Conservation (phyloP, 2,888 invertebrate genomes). For the Tineola bisselliella region DNA sequence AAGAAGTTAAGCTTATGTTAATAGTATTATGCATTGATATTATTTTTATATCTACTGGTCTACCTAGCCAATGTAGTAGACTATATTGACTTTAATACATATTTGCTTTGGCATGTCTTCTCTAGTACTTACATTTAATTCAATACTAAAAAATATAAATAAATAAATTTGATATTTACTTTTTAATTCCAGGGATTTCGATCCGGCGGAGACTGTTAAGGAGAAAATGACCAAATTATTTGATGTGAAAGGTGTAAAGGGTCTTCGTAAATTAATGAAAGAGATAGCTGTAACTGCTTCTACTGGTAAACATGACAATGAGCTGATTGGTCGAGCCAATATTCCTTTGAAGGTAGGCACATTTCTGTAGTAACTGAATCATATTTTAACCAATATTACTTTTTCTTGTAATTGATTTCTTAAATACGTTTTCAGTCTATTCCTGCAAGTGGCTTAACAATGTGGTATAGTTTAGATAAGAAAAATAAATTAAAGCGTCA, state of each 20-base stretch:
- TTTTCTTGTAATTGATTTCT: too few species aligned
- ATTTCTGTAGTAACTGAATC: neutral
- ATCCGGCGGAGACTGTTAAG: conserved; percentile 87
- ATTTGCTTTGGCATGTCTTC: too few species aligned
- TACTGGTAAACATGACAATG: conserved; percentile 93
- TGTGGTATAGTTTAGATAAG: conserved; percentile 92
- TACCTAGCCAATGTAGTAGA: too few species aligned
- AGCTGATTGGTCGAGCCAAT: conserved; percentile 90
- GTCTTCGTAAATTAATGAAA: conserved; percentile 84
- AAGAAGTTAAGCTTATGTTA: too few species aligned
- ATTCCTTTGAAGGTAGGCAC: conserved; percentile 81
- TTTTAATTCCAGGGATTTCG: conserved; percentile 75
- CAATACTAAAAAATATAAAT: neutral
- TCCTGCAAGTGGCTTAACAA: conserved; percentile 90
- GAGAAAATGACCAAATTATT: conserved; percentile 88
- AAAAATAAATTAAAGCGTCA: conserved; percentile 84
- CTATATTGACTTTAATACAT: too few species aligned
- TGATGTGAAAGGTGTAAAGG: conserved; percentile 86
- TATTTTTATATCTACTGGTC: too few species aligned
- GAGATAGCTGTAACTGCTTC: conserved; percentile 94
- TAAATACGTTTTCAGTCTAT: conserved; percentile 71
- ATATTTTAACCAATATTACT: neutral
- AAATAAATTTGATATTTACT: neutral
- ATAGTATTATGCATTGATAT: too few species aligned
- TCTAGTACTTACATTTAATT: too few species aligned